These are phyloP conservation scores for Mechanitis messenoides DNA, from an alignment of 2,888 invertebrate genomes.

Conservation along the genomic window DNA sequence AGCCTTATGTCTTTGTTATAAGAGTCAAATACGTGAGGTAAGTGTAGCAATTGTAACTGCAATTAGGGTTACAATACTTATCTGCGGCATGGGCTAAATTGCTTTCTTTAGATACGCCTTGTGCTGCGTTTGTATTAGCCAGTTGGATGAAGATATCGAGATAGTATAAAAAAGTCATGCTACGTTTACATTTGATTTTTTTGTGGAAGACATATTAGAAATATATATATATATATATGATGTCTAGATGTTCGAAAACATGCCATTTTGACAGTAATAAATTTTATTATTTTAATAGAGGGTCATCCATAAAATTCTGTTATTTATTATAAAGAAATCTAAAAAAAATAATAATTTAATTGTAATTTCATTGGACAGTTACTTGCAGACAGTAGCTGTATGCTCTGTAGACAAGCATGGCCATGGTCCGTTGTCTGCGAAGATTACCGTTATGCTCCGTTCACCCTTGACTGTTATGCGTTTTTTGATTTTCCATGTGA, in stretches of 20 bases:
- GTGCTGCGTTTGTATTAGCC: slow-evolving; percentile 38
- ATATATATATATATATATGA: too few relatives aligned
- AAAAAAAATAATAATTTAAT: too few relatives aligned
- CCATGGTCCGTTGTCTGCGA: slow-evolving; percentile 56
- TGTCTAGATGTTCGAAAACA: too few relatives aligned
- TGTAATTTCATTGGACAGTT: too few relatives aligned
- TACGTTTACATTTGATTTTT: too few relatives aligned
- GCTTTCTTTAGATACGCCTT: slow-evolving; percentile 53
- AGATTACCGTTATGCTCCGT: slow-evolving; percentile 60
- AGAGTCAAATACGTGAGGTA: slow-evolving; percentile 28
- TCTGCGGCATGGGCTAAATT: slow-evolving; percentile 46
- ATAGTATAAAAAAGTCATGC: too few relatives aligned
- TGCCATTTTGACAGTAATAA: too few relatives aligned
- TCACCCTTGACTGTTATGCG: slow-evolving; percentile 30
- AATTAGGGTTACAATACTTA: slow-evolving; percentile 55
- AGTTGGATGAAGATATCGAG: neutral
- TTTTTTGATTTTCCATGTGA: slow-evolving; percentile 5
- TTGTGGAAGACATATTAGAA: too few relatives aligned
- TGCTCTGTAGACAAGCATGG: slow-evolving; percentile 18
- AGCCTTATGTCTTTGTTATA: neutral
- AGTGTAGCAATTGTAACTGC: slow-evolving; percentile 47
- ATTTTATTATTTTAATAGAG: too few relatives aligned
- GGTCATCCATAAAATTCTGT: too few relatives aligned
- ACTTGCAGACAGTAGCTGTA: slow-evolving; percentile 12
- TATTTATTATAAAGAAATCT: too few relatives aligned